A percentile compares a stretch with the other conserved stretches of the same genome.
Evolutionary conservation across 2,797 vertebrate genomes (phyloP).

Genomic region (Labroides dimidiatus): DNA sequence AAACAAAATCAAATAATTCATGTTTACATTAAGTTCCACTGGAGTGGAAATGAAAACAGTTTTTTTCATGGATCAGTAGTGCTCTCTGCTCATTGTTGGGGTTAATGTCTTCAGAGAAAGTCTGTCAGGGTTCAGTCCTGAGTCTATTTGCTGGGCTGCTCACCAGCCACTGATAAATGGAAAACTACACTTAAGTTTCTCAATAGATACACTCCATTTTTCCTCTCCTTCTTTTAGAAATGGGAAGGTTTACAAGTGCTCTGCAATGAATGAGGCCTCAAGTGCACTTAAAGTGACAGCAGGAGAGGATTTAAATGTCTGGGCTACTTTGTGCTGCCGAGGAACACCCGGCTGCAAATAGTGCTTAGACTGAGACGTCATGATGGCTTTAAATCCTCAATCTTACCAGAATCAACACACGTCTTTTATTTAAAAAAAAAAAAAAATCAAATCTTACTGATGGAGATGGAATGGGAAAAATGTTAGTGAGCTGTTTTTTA

Average conservation of each 20-base stretch:
- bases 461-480: conserved; percentile 13
- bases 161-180: conserved; percentile 79
- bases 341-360: conserved; percentile 41
- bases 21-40: too few species aligned
- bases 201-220: conserved; percentile 68
- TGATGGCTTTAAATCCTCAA: conserved; percentile 53
- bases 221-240: conserved; percentile 69
- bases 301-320: conserved; percentile 83
- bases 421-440: conserved; percentile 30
- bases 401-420: conserved; percentile 44
- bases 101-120: conserved; percentile 67
- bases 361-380: conserved; percentile 47
- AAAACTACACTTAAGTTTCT: conserved; percentile 86
- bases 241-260: conserved; percentile 85
- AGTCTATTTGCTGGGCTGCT: conserved; percentile 75
- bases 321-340: conserved; percentile 63
- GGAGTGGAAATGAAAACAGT: too few species aligned
- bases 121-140: conserved; percentile 38
- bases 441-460: conserved; percentile 29
- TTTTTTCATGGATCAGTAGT: too few species aligned
- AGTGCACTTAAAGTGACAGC: conserved; percentile 86
- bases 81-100: too few species aligned
- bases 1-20: too few species aligned
- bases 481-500: neutral
- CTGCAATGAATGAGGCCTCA: conserved; percentile 83